Conservation (phyloP, 2,797 vertebrate genomes). For the Protonibea diacanthus region DNA sequence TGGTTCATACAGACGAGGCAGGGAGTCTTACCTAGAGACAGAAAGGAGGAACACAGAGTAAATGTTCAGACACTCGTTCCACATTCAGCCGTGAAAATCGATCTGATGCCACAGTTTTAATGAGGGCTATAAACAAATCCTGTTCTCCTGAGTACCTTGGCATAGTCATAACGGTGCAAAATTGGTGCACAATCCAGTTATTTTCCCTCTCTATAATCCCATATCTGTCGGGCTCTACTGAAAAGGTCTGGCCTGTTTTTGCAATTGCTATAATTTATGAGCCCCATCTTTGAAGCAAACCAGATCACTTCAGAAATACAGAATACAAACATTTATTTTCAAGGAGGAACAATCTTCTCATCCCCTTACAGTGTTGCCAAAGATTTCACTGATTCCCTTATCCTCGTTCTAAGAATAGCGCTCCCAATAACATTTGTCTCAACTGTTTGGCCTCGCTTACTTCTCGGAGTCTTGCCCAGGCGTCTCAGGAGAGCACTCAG, state of each 20-base stretch:
- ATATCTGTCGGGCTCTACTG: too few species aligned
- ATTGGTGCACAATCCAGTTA: too few species aligned
- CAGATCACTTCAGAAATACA: too few species aligned
- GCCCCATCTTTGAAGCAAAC: too few species aligned
- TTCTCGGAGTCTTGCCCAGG: slow-evolving; percentile 90
- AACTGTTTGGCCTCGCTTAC: slow-evolving; percentile 60
- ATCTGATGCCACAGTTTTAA: too few species aligned
- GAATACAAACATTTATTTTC: too few species aligned
- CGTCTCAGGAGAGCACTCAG: slow-evolving; percentile 91
- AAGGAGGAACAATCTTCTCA: neutral
- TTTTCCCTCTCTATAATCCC: too few species aligned
- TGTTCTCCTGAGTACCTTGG: too few species aligned
- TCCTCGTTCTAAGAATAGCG: neutral
- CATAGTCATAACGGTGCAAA: too few species aligned
- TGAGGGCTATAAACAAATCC: neutral
- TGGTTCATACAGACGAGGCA: slow-evolving; percentile 99
- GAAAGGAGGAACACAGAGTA: neutral
- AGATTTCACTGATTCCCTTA: neutral
- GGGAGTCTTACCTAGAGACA: slow-evolving; percentile 90
- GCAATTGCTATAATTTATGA: too few species aligned
- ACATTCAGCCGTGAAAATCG: neutral
- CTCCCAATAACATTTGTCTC: neutral
- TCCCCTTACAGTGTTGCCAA: neutral
- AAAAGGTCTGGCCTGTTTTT: too few species aligned
- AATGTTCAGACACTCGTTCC: neutral